A percentile compares a stretch with the other conserved stretches of the same genome.
phyloP scores from a whole-genome alignment of 2,888 invertebrate genomes.

The Arctia plantaginis region DNA sequence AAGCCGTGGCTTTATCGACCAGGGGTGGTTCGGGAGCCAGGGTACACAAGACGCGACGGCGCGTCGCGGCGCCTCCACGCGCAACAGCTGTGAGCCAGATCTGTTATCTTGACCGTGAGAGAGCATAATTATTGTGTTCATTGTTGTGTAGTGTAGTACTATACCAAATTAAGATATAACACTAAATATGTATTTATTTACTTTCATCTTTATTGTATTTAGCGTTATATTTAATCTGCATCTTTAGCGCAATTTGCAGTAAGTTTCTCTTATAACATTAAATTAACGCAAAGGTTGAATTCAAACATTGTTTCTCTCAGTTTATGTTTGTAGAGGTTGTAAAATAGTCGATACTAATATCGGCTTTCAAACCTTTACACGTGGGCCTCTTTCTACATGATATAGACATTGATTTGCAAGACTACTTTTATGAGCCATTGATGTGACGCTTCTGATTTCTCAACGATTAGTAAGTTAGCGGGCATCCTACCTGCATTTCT shows the following conservation, averaged over 20 bases:
- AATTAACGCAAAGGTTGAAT: not conserved
- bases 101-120: conserved; percentile 84
- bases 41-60: conserved; percentile 64
- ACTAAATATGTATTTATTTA: conserved; percentile 25
- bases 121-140: conserved; percentile 71
- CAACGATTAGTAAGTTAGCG: conserved; percentile 16
- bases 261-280: conserved; percentile 8
- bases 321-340: conserved; percentile 23
- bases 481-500: conserved; percentile 27
- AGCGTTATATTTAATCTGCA: conserved; percentile 8
- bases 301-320: conserved; percentile 20
- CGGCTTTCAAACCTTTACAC: conserved; percentile 15
- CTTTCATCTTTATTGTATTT: conserved; percentile 20
- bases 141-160: conserved; percentile 59
- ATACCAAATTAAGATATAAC: conserved; percentile 40
- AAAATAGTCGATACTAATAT: conserved; percentile 10
- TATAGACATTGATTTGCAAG: conserved; percentile 11
- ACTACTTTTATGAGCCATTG: conserved; percentile 10
- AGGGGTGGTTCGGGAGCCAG: conserved; percentile 68
- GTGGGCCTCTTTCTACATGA: conserved; percentile 4
- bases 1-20: conserved; percentile 67
- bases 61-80: conserved; percentile 69
- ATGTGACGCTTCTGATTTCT: conserved; percentile 18
- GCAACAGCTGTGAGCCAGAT: conserved; percentile 81
- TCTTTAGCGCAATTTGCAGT: not conserved